Percentiles rank a stretch among this genome's conserved stretches.
Evolutionary conservation across 53 echinoderm and acorn worm species (phyloP).

Genomic region (Apostichopus leukothele): DNA sequence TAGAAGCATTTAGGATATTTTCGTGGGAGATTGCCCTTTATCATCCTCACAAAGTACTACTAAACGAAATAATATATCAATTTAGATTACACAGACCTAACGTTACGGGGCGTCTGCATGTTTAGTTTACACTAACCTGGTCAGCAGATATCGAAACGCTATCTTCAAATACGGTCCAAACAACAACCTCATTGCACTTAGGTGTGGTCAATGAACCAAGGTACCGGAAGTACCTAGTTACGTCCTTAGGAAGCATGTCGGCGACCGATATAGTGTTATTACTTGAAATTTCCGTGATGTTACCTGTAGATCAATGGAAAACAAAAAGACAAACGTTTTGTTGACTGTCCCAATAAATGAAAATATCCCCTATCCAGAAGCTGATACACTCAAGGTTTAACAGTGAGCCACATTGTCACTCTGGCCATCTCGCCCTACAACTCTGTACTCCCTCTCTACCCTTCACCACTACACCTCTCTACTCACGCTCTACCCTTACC

Average conservation of each 20-base stretch:
- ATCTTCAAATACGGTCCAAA: constrained; percentile 74
- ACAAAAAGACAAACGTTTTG: not conserved
- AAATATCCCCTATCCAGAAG: no score
- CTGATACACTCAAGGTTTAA: no score
- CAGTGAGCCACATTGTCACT: no score
- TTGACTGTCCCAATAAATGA: not conserved
- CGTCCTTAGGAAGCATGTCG: constrained; percentile 40
- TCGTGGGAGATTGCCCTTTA: not conserved
- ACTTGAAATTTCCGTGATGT: not conserved
- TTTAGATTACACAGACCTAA: no score
- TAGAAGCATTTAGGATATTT: not conserved
- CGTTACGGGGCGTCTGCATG: no score
- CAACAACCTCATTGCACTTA: constrained; percentile 66
- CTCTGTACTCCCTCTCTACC: no score
- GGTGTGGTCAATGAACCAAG: constrained; percentile 84
- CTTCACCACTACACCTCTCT: no score
- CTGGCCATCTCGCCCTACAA: no score
- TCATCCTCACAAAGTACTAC: no score
- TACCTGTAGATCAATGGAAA: not conserved
- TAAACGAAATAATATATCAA: no score
- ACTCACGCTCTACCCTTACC: no score
- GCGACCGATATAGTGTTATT: constrained; percentile 21
- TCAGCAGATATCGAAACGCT: constrained; percentile 56
- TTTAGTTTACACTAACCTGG: constrained; percentile 54
- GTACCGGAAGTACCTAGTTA: constrained; percentile 62